Percentiles rank a stretch among this genome's conserved stretches.
These are phyloP conservation scores for Alfaro cultratus DNA, from an alignment of 2,797 vertebrate species.

Conservation along the genomic window DNA sequence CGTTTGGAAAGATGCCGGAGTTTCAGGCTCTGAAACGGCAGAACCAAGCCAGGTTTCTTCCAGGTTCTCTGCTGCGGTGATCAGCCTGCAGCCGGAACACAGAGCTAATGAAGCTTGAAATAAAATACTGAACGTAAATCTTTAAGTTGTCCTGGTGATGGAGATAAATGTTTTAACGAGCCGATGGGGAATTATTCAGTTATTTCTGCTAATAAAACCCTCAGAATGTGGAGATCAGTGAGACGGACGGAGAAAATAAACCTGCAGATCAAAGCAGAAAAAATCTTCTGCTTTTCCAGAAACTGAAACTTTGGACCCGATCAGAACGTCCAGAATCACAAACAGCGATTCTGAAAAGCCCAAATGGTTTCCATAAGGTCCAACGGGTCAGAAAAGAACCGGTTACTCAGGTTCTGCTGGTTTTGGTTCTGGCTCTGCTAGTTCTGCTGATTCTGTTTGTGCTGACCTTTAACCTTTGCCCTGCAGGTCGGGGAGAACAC, in stretches of 20 bases:
- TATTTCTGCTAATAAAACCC: no score
- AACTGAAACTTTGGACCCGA: no score
- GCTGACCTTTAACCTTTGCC: conserved; percentile 2
- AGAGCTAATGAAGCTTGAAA: not conserved
- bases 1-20: not conserved
- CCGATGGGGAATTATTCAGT: no score
- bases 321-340: no score
- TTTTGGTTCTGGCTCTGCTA: not conserved
- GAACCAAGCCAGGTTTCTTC: not conserved
- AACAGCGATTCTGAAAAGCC: no score
- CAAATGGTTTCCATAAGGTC: no score
- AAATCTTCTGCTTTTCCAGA: no score
- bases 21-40: not conserved
- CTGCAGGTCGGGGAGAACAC: conserved; percentile 90
- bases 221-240: no score
- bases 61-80: not conserved
- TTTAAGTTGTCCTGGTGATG: not conserved
- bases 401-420: conserved; percentile 11
- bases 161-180: not conserved
- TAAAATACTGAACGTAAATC: no score
- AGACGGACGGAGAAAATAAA: no score
- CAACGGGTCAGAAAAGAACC: conserved; percentile 11
- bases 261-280: no score
- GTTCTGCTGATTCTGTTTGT: not conserved
- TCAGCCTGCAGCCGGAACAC: not conserved